phyloP scores from a whole-genome alignment of 2,888 invertebrate genomes.

The Microdon myrmicae region DNA sequence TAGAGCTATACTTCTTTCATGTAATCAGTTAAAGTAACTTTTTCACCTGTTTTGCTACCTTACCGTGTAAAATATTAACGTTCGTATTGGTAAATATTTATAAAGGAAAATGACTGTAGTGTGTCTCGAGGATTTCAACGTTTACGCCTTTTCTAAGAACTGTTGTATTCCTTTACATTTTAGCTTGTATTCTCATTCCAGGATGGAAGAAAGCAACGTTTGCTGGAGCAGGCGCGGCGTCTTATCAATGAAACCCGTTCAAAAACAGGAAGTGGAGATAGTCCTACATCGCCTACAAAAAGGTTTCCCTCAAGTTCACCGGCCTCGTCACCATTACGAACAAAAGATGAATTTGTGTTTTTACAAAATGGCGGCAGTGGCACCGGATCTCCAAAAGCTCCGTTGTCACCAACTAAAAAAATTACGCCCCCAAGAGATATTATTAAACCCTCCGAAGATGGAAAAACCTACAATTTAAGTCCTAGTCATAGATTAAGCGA shows the following conservation, averaged over 20 bases:
- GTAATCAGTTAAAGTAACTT: no score
- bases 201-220: constrained; percentile 85
- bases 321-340: constrained; percentile 66
- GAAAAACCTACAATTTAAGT: constrained; percentile 58
- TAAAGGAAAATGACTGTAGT: no score
- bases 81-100: no score
- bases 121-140: no score
- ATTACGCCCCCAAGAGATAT: constrained; percentile 65
- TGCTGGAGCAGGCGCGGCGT: constrained; percentile 88
- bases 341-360: constrained; percentile 54
- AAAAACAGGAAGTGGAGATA: constrained; percentile 60
- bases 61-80: no score
- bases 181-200: constrained; percentile 60
- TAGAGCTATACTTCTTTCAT: no score
- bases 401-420: constrained; percentile 60
- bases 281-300: constrained; percentile 64
- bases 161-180: background rate
- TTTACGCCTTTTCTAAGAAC: no score
- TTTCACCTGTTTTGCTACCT: no score
- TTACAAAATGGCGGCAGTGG: constrained; percentile 57
- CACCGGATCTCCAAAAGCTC: constrained; percentile 55
- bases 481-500: constrained; percentile 67
- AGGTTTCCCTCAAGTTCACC: constrained; percentile 64
- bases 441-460: constrained; percentile 45
- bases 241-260: constrained; percentile 87